Conservation (phyloP, 2,113 vertebrate genomes). For the Prolemur simus region DNA sequence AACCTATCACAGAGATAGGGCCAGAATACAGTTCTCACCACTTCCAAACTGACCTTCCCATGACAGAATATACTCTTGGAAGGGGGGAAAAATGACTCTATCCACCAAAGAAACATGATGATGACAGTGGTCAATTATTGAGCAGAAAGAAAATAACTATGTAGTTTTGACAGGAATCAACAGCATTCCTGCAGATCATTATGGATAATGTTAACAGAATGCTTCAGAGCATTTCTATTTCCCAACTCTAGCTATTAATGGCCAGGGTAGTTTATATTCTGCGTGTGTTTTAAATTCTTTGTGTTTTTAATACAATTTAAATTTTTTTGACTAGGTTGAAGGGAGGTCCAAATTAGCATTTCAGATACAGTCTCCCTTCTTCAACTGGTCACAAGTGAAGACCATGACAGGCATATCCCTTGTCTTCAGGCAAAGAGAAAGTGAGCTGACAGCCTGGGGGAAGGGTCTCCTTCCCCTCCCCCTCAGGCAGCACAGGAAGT, state of each 20-base stretch:
- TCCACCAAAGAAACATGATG: neutral
- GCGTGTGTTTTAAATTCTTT: neutral
- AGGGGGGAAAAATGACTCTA: neutral
- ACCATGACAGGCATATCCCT: neutral
- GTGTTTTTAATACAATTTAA: neutral
- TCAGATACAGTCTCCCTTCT: neutral
- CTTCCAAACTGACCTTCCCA: neutral
- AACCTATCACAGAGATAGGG: neutral
- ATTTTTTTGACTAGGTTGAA: neutral
- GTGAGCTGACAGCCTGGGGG: neutral
- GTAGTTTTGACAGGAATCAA: neutral
- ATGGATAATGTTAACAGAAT: neutral
- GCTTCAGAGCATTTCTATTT: neutral
- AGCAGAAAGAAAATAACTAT: neutral
- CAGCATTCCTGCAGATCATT: neutral
- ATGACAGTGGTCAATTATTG: fast-evolving
- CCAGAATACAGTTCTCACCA: neutral
- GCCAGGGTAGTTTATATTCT: neutral
- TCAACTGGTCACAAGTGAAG: neutral
- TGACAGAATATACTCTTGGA: neutral
- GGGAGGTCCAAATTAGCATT: neutral
- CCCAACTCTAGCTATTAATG: neutral
- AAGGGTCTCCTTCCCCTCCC: fast-evolving
- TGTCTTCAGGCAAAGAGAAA: neutral
- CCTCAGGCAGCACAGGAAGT: neutral